Base-by-base conservation (phyloP, 2,888 invertebrate genomes). In the Argyresthia goedartella region DNA sequence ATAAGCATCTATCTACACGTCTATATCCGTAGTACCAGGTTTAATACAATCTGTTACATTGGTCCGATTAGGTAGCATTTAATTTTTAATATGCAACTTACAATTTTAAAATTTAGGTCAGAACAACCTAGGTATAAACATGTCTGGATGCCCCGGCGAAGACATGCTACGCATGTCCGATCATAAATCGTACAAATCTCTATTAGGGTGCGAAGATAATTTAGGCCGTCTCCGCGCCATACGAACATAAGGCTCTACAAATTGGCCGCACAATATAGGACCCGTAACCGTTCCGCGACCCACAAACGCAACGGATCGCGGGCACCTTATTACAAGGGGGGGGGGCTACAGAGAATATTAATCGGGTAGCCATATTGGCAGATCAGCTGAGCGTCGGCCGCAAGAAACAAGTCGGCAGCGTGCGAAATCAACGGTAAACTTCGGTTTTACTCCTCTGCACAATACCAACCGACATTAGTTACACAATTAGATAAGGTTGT, bases 271-370 rank as follows among this genome's bases (percentile, higher is more conserved):
- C 25, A 25, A 25, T 25, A n/a, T n/a, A n/a, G n/a, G n/a, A n/a
- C n/a, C n/a, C n/a, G n/a, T n/a, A 68, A 79, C 78, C 69, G 80
- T 74, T 74, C 61, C 62, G 69, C 73, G 81, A 76, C 81, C 80
- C 65, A 81, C 75, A 77, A 79, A 75, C 64, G 69, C 65, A 70
- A 57, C 66, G 65, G 63, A 55, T 54, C 54, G 55, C 53, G 60
- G 66, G 25, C 25, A 25, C 25, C 25, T 60, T 58, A 58, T 57
- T 58, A 63, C 61, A 61, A 65, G 60, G 67, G 65, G 60, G 67
- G 65, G 25, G 66, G 66, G 65, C 62, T 63, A 69, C 65, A 56
- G 64, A 65, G 73, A 74, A 75, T 76, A 75, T 70, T 72, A 75
- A 73, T 49, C 52, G 43, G 52, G 15, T 44, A 35, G 52, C 55